Evolutionary conservation across 23 tunicate species (phyloP), one percentile per base, ranked within the genome.

Genomic region (Halocynthia aurantium): DNA sequence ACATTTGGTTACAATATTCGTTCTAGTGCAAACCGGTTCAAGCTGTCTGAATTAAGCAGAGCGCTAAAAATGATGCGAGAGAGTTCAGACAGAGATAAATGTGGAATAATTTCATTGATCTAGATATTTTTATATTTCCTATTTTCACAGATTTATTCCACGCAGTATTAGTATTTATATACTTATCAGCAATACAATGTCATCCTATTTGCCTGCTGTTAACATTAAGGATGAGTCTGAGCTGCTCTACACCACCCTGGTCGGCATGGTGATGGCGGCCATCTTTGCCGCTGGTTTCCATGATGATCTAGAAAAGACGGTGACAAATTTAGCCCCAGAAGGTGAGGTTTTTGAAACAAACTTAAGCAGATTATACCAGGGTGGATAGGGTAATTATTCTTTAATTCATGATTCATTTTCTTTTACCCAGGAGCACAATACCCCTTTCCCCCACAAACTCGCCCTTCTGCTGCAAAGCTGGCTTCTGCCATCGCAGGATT

Each of bases 201-300:
- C 22, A 12, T 44, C 72, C 22, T 54, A 49, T 22, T 6, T 74
- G 6, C 78, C 78, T 10, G 5, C 78, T 19, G 56, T 74, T 62
- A 21, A 53, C 50, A 74, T 74, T 22, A 74, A 85, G 50, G 90
- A 91, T 77, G 97, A 91, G 8, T 73, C 84, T 22, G 87, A 86
- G 67, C 71, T 92, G 53, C 78, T 86, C 49, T 92, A 82, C 76
- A 83, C 83, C 62, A 83, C 86, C 22, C 60, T 86, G 69, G 77
- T 86, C 75, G 98, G 98, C 7, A 69, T 86, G 73, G 74, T 92
- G 5, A 86, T 86, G 91, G 98, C 98, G 22, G 98, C 98, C 21
- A 83, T 86, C 53, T 83, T 92, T 75, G 98, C 98, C 22, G 72
- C 92, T 61, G 82, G 84, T 52, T 83, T 83, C 61, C 98, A 92